phyloP scores from a whole-genome alignment of 2,797 vertebrate species.

The Darevskia nairensis region DNA sequence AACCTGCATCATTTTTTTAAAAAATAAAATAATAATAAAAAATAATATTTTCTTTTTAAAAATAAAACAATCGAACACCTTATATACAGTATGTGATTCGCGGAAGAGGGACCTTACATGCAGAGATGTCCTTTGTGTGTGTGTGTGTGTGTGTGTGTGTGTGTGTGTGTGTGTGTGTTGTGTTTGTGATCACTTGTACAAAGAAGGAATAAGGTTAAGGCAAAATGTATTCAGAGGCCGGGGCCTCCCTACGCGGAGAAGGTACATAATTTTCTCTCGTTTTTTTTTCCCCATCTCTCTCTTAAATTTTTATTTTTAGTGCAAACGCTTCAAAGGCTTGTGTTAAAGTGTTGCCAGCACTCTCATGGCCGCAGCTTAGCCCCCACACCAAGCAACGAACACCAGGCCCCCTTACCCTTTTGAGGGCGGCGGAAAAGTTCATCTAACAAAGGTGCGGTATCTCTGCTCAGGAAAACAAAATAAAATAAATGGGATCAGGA shows the following conservation, averaged over 20 bases:
- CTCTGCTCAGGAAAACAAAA: conserved; percentile 6
- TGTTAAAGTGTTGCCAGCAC: conserved; percentile 66
- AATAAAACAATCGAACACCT: conserved; percentile 58
- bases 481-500: background rate
- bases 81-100: conserved; percentile 71
- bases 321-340: conserved; percentile 67
- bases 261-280: background rate
- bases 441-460: conserved; percentile 1
- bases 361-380: background rate
- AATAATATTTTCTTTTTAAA: background rate
- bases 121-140: background rate
- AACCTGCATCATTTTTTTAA: conserved; percentile 65
- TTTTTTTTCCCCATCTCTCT: background rate
- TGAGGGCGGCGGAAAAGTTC: background rate
- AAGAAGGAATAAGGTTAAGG: conserved; percentile 66
- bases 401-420: background rate
- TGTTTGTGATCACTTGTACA: conserved; percentile 13
- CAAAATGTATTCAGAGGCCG: conserved; percentile 37
- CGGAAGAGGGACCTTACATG: background rate
- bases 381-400: background rate
- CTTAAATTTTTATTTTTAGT: conserved; percentile 59
- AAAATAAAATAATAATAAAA: conserved; percentile 59
- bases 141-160: background rate
- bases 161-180: too few species aligned
- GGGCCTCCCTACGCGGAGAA: background rate